A percentile compares a stretch with the other conserved stretches of the same genome.
Evolutionary conservation across 2,888 invertebrate genomes (phyloP).

Genomic region (Sclerodermus sp.): DNA sequence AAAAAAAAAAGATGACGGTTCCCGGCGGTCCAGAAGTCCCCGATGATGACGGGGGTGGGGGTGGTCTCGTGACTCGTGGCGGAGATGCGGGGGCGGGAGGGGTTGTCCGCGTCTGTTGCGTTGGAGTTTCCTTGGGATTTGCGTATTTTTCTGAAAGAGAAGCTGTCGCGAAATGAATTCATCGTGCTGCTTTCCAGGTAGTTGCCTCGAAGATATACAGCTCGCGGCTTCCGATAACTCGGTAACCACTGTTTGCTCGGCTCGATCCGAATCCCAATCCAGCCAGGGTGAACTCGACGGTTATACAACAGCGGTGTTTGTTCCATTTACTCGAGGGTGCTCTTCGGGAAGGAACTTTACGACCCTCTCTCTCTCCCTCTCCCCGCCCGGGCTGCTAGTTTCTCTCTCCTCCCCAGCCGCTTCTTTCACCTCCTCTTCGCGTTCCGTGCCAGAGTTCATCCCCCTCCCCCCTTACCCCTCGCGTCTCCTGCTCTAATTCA

Average conservation of each 20-base stretch:
- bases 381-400: background rate
- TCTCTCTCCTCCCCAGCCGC: background rate
- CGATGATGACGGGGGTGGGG: too few relatives aligned
- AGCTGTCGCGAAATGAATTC: conserved; percentile 3
- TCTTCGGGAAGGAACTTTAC: conserved; percentile 35
- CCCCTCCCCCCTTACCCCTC: conserved; percentile 1
- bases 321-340: conserved; percentile 42
- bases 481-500: background rate
- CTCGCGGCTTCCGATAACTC: conserved; percentile 16
- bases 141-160: too few relatives aligned
- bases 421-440: background rate
- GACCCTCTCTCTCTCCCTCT: conserved; percentile 7
- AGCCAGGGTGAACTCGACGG: background rate
- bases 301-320: conserved; percentile 30
- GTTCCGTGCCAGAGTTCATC: background rate
- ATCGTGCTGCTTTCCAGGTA: background rate
- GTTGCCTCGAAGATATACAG: background rate
- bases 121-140: too few relatives aligned
- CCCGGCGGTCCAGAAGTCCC: too few relatives aligned
- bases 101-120: too few relatives aligned
- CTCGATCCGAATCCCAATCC: conserved; percentile 34
- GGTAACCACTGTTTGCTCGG: conserved; percentile 34
- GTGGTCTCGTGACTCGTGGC: too few relatives aligned
- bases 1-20: too few relatives aligned
- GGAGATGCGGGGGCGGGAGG: too few relatives aligned